These are phyloP conservation scores for Cetoscarus ocellatus DNA, from an alignment of 2,797 vertebrate species.

Conservation along the genomic window DNA sequence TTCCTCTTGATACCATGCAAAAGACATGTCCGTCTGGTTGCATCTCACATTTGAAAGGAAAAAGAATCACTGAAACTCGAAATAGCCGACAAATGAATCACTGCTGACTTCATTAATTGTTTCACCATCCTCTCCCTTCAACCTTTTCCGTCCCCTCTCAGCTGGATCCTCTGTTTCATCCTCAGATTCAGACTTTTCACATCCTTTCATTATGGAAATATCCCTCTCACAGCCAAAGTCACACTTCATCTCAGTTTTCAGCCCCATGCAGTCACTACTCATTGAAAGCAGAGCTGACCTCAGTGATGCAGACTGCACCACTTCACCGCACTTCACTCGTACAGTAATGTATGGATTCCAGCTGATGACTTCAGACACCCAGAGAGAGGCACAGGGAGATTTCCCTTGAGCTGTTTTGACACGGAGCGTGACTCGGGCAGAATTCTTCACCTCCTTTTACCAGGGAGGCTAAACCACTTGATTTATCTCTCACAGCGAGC, in stretches of 20 bases:
- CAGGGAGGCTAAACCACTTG: constrained; percentile 40
- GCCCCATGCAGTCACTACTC: constrained; percentile 19
- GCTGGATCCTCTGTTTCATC: constrained; percentile 18
- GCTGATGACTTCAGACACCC: constrained; percentile 46
- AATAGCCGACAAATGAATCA: constrained; percentile 6
- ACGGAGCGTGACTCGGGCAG: constrained; percentile 63
- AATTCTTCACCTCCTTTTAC: constrained; percentile 59
- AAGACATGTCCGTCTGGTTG: constrained; percentile 15
- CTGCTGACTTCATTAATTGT: constrained; percentile 16
- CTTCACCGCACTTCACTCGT: background rate
- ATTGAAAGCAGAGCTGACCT: constrained; percentile 17
- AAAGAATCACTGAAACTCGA: background rate
- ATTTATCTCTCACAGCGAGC: constrained; percentile 48
- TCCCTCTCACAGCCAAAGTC: constrained; percentile 34
- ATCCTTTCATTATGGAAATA: constrained; percentile 54
- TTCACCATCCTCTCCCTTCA: background rate
- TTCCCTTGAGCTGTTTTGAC: constrained; percentile 63
- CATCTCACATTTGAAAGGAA: background rate
- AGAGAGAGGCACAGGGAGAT: constrained; percentile 32
- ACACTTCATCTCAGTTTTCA: constrained; percentile 30
- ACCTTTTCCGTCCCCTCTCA: background rate
- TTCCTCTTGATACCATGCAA: background rate
- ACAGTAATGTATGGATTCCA: constrained; percentile 50
- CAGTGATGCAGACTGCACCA: constrained; percentile 3
- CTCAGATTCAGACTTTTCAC: constrained; percentile 19